Base-by-base conservation (phyloP, 2,113 vertebrate species). In the Hoplias malabaricus region DNA sequence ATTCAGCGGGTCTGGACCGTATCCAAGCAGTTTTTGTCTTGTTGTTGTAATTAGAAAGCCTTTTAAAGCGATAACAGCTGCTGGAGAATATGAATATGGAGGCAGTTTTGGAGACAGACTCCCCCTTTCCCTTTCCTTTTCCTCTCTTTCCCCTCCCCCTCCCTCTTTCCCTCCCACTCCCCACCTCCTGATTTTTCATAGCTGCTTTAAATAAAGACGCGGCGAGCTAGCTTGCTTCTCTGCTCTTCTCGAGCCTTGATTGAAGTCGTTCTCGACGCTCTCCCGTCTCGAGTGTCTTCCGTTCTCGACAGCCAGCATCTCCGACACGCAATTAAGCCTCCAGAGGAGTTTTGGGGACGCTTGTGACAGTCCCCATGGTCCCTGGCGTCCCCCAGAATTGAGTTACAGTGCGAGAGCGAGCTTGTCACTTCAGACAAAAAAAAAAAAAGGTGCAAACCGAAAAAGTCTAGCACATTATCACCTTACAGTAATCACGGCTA, bases 31-130 rank as follows among this genome's bases (percentile, higher is more conserved):
- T 94, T 96, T 95, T 95, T 95, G 94, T 95, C 93, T 95, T 95
- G 94, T 95, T 94, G 94, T 96, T 95, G 95, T 96, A 96, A 96
- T 95, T 95, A 95, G 94, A 95, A 95, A 95, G 94, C 93, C 93
- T 95, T 96, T 95, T 95, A 95, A n/a, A 95, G 93, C 93, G 94
- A 95, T 95, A 95, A 95, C 92, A 92, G 93, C 94, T 93, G 94
- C 93, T 94, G 89, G 91, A 93, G 90, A 95, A 94, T 95, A 95
- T 96, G 93, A 95, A 95, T 95, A 95, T 95, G 94, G 91, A 94
- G 91, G 91, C 88, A 86, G 86, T 90, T 61, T 48, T 48, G 62
- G 65, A 70, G 81, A 79, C 66, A 72, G 77, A 73, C 27, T 9
- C 53, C 29, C 53, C 65, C 43, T 43, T 12, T n/a, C 38, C 33